A percentile compares a stretch with the other conserved stretches of the same genome.
Conservation (phyloP, 92 coral and sea anemone species). For the Scolanthus callimorphus region DNA sequence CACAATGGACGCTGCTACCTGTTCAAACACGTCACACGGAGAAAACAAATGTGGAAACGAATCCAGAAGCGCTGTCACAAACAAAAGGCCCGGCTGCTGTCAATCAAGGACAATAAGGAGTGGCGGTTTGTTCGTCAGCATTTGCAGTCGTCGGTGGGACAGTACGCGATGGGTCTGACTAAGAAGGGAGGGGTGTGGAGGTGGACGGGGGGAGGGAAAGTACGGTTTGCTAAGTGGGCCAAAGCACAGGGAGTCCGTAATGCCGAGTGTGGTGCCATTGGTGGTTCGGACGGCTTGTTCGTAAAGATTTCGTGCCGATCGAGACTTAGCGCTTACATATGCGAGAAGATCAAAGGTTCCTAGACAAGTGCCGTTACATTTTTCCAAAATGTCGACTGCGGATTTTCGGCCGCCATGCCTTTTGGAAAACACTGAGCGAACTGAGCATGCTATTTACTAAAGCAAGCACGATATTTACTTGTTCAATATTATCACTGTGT, state of each 20-base stretch:
- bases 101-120: constrained; percentile 17
- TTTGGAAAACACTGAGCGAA: too few species aligned
- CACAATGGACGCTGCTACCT: constrained; percentile 20
- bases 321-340: constrained; percentile 13
- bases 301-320: not conserved
- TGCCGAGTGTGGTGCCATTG: constrained; percentile 16
- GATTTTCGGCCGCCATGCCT: too few species aligned
- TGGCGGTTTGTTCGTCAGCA: constrained; percentile 24
- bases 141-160: constrained; percentile 8
- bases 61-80: constrained; percentile 9
- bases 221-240: constrained; percentile 3
- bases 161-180: constrained; percentile 18
- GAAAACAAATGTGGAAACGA: constrained; percentile 19
- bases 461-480: too few species aligned
- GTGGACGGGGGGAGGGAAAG: constrained; percentile 19
- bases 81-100: constrained; percentile 8
- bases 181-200: constrained; percentile 13
- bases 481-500: too few species aligned
- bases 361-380: too few species aligned
- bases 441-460: too few species aligned
- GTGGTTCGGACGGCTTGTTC: constrained; percentile 11
- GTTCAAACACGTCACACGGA: constrained; percentile 23
- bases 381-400: too few species aligned
- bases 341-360: constrained; percentile 8
- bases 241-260: not conserved